phyloP scores from a whole-genome alignment of 2,888 invertebrate genomes.

The Tenthredo scrophulariae region DNA sequence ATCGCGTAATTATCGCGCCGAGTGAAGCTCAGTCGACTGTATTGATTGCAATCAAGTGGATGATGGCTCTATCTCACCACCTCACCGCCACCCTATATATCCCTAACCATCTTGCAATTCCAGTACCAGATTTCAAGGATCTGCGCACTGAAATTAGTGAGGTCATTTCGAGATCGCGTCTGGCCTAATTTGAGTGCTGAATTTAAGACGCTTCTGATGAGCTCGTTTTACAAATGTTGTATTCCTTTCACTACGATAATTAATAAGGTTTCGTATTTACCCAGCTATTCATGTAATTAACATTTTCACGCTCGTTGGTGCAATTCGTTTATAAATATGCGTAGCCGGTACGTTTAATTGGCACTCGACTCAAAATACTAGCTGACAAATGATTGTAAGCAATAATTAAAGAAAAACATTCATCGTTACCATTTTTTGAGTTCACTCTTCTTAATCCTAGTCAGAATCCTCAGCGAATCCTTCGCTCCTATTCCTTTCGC shows the following conservation, averaged over 20 bases:
- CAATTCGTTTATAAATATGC: not conserved
- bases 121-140: constrained; percentile 17
- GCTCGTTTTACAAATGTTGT: not conserved
- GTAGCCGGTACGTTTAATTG: not conserved
- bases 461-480: not conserved
- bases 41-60: constrained; percentile 63
- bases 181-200: not conserved
- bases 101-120: constrained; percentile 42
- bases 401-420: not conserved
- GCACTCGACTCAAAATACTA: not conserved
- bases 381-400: not conserved
- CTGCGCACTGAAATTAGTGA: not conserved
- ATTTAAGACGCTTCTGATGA: not conserved
- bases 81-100: constrained; percentile 4
- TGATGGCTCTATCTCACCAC: constrained; percentile 56
- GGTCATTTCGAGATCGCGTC: not conserved
- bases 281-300: not conserved
- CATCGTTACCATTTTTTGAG: not conserved
- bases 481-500: not conserved
- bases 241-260: not conserved
- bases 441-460: not conserved
- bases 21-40: constrained; percentile 61
- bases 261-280: too few species aligned
- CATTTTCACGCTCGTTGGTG: not conserved
- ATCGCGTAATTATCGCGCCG: constrained; percentile 62